These are phyloP conservation scores for Gymnoscelis rufifasciata DNA, from an alignment of 2,888 invertebrate species.

Conservation along the genomic window DNA sequence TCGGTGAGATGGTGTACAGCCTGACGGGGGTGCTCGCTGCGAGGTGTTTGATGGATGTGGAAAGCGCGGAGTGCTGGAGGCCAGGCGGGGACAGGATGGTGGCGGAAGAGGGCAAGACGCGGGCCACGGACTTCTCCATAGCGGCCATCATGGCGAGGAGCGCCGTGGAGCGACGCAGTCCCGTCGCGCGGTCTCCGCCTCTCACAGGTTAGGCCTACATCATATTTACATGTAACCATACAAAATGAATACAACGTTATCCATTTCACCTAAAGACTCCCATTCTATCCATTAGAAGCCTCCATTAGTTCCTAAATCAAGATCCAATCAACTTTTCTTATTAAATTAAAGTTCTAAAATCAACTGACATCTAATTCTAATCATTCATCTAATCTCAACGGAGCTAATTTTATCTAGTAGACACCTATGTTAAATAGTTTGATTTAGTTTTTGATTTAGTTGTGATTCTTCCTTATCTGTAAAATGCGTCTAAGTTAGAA, in stretches of 20 bases:
- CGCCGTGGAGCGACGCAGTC: constrained; percentile 68
- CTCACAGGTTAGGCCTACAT: constrained; percentile 65
- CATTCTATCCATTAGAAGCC: too few species aligned
- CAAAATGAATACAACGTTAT: too few species aligned
- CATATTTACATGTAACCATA: too few species aligned
- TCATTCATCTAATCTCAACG: too few species aligned
- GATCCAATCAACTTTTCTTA: too few species aligned
- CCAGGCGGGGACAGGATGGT: constrained; percentile 66
- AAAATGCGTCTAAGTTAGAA: too few species aligned
- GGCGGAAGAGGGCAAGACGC: constrained; percentile 70
- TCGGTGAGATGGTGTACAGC: constrained; percentile 55
- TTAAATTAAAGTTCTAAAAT: too few species aligned
- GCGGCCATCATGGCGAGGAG: constrained; percentile 94
- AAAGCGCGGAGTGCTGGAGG: constrained; percentile 66
- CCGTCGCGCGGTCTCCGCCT: constrained; percentile 66
- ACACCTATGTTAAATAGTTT: too few species aligned
- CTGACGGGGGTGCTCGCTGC: constrained; percentile 43
- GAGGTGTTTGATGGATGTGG: constrained; percentile 73
- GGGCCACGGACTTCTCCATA: constrained; percentile 96
- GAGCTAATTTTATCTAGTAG: too few species aligned
- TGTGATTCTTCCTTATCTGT: neutral
- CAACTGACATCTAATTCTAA: too few species aligned
- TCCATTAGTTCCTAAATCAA: too few species aligned
- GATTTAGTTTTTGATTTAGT: neutral
- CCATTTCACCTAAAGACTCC: too few species aligned